Conservation (phyloP, 1,140 invertebrate species). For the Scaptomyza montana region DNA sequence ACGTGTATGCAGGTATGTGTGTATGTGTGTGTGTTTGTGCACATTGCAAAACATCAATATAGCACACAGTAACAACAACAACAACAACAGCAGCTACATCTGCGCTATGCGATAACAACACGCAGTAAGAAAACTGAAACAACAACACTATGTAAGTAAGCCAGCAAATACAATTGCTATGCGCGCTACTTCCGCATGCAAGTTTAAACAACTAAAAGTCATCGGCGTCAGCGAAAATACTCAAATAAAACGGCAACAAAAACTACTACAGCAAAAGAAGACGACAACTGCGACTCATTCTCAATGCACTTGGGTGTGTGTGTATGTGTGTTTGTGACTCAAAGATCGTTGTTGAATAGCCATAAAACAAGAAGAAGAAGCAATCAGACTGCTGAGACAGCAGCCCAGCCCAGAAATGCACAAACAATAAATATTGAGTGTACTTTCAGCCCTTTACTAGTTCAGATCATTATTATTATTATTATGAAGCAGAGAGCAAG, state of each 20-base stretch:
- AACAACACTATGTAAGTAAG: constrained; percentile 22
- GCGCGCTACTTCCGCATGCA: constrained; percentile 74
- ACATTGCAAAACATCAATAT: constrained; percentile 67
- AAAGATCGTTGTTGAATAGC: constrained; percentile 34
- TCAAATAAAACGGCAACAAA: constrained; percentile 28
- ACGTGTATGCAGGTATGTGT: constrained; percentile 17
- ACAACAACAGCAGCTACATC: constrained; percentile 62
- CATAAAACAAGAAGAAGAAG: constrained; percentile 33
- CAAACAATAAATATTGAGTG: constrained; percentile 15
- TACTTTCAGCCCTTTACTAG: constrained; percentile 21
- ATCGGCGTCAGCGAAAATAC: constrained; percentile 36
- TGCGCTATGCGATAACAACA: constrained; percentile 63
- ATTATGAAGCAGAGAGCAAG: constrained; percentile 4
- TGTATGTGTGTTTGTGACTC: constrained; percentile 41
- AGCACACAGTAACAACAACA: constrained; percentile 33
- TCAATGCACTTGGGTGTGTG: constrained; percentile 38
- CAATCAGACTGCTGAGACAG: constrained; percentile 12
- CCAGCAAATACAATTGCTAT: constrained; percentile 52
- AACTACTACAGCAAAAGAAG: constrained; percentile 25
- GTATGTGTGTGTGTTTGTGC: constrained; percentile 18
- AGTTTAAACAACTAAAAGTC: constrained; percentile 67
- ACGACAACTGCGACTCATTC: constrained; percentile 40
- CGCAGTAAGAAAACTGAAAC: constrained; percentile 45
- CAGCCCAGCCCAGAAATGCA: constrained; percentile 36
- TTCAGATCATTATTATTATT: constrained; percentile 21